Base-by-base conservation (phyloP, 1,140 invertebrate species). In the Littorina saxatilis region DNA sequence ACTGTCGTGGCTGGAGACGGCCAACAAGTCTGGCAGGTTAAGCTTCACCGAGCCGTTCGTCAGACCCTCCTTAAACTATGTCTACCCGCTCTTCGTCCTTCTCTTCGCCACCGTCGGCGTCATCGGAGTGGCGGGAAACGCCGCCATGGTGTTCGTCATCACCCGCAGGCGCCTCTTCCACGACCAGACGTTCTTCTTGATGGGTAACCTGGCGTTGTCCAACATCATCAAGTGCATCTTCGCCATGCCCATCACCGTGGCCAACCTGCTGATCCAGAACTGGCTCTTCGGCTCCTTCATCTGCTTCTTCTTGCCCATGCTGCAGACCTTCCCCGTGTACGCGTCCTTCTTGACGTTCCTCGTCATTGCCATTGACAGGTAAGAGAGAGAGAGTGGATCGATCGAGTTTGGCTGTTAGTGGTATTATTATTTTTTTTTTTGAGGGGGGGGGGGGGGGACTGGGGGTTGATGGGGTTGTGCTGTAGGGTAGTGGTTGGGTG, bases 281-380 rank as follows among this genome's bases (percentile, higher is more conserved):
- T 96, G 95, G 95, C 93, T 96, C 63, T 95, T 96, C 83, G 95
- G 95, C 9, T 94, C 95, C 81, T 95, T 96, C 85, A 88, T 96
- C n/a, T 96, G 96, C 90, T 95, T 94, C 86, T 95, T 95, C 88
- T 86, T 96, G 66, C 95, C 96, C 0, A 96, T 96, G 95, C 87
- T 96, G 78, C 96, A 96, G 93, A 95, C 95, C 86, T 90, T 95
- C 94, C 95, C 95, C 1, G 90, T 95, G 61, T 95, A 96, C 88
- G 94, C 95, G 27, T 94, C 95, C 13, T 95, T 95, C 93, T 92
- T 96, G 87, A 95, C 95, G 27, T 95, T 95, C 85, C 89, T 96
- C 9, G 90, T 95, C 83, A 95, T 96, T 72, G 95, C 95, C 47
- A 94, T 94, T 88, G 95, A 96, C 89, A 93, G 95, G 83, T 84